These are phyloP conservation scores for Plebejus anna DNA, from an alignment of 2,888 invertebrate genomes.

Conservation along the genomic window DNA sequence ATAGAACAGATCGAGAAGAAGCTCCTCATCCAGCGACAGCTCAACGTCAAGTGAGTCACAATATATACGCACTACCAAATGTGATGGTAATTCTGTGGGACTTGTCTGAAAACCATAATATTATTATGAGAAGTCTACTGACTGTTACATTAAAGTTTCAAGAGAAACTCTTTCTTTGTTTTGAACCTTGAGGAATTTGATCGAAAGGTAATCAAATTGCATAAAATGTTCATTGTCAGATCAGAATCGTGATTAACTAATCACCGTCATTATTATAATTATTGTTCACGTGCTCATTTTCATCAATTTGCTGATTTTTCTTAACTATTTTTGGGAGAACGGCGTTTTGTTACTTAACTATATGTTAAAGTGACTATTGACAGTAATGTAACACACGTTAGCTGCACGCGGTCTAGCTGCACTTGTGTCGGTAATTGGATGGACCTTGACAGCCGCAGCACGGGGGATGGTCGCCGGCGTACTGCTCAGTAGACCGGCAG, in stretches of 20 bases:
- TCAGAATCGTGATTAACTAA: background rate
- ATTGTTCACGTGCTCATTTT: background rate
- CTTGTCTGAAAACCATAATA: background rate
- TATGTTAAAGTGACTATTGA: background rate
- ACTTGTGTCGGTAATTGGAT: slow-evolving; percentile 62
- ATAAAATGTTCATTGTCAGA: background rate
- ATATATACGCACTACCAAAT: background rate
- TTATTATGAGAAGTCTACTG: background rate
- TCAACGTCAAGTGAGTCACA: slow-evolving; percentile 89
- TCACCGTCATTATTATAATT: background rate
- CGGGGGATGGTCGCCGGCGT: slow-evolving; percentile 46
- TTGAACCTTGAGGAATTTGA: no score
- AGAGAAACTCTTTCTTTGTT: no score
- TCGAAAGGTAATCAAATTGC: background rate
- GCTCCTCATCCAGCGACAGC: slow-evolving; percentile 91
- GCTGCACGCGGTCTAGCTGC: background rate
- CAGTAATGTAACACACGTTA: background rate
- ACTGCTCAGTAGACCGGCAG: slow-evolving; percentile 1
- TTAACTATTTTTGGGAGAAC: background rate
- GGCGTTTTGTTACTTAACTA: background rate
- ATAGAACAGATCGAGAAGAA: slow-evolving; percentile 98
- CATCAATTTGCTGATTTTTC: background rate
- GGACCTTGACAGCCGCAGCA: slow-evolving; percentile 72
- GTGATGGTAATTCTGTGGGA: background rate
- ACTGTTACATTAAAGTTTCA: no score